Evolutionary conservation across 2,888 invertebrate genomes (phyloP).

Genomic region (Brachyopa scutellaris): DNA sequence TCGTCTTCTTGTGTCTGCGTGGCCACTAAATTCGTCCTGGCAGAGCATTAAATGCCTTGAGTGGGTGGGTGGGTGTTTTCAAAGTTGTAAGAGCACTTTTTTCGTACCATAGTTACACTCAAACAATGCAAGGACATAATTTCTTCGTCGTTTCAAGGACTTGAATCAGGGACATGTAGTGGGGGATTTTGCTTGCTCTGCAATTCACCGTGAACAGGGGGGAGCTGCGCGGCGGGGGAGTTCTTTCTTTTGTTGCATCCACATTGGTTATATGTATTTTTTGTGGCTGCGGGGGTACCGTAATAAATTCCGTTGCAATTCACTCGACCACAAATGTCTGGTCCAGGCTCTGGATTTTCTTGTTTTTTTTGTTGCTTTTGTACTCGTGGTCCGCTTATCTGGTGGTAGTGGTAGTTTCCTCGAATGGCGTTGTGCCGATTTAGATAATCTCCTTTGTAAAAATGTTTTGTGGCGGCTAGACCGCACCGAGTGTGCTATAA

Average conservation of each 20-base stretch:
- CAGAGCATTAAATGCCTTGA: constrained; percentile 55
- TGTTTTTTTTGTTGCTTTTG: constrained; percentile 17
- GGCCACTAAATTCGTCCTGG: constrained; percentile 59
- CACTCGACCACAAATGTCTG: constrained; percentile 74
- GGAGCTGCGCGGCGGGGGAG: not conserved
- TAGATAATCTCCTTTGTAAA: constrained; percentile 58
- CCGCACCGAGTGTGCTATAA: constrained; percentile 58
- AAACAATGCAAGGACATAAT: constrained; percentile 66
- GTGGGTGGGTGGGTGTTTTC: not conserved
- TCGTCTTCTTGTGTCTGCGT: constrained; percentile 39
- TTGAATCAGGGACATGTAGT: constrained; percentile 12
- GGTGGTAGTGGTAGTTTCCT: constrained; percentile 29
- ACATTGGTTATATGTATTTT: constrained; percentile 54
- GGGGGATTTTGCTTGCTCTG: constrained; percentile 15
- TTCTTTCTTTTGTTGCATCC: constrained; percentile 53
- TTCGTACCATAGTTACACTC: constrained; percentile 41
- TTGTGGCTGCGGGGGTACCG: constrained; percentile 30
- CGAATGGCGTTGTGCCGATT: constrained; percentile 56
- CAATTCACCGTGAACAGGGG: not conserved
- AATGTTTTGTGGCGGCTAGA: constrained; percentile 52
- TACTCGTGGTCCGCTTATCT: constrained; percentile 33
- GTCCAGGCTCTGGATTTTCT: constrained; percentile 53
- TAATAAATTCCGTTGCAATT: constrained; percentile 73
- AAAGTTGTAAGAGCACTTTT: constrained; percentile 42
- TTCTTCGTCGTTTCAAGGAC: constrained; percentile 56